Evolutionary conservation across 2,113 vertebrate species (phyloP), one percentile per base, ranked within the genome.

Genomic region (Bos javanicus): DNA sequence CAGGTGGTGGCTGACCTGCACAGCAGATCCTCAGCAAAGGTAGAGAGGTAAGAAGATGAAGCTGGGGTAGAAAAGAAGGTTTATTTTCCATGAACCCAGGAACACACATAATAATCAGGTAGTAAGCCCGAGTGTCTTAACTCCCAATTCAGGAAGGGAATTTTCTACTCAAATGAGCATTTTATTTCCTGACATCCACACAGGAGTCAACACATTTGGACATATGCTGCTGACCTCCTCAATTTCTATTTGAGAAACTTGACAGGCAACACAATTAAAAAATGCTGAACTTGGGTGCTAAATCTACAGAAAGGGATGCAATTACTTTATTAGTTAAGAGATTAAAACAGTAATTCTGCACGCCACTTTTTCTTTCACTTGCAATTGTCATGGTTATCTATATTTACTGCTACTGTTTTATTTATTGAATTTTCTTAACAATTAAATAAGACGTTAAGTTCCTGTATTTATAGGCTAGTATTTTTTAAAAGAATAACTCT

Each of bases 361-460:
- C 48, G 78, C 1, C 39, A 91, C 28, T 52, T 82, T 95, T 76
- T 85, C 67, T 92, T 78, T 83, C 30, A 54, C 26, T 89, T 76
- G 48, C 62, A 92, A 96, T 57, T 92, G 9, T 81, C 46, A 91
- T 36, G 30, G 19, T 92, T 92, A 57, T 19, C 95, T 78, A 71
- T 10, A 33, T 60, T 90, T 74, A 96, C 19, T 25, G 46, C 92
- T 36, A 87, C 84, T 60, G 30, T 43, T 81, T 94, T 85, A 92
- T 60, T 96, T 84, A 87, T 9, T 92, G 19, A 57, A 71, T 93
- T 88, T 95, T 96, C 67, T 81, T 96, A 92, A 89, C 50, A 92
- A 80, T 60, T 83, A 92, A 97, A 93, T 59, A 74, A 80, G 48
- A 67, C 19, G 59, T 93, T 64, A 91, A 46, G 21, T 87, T 94